Evolutionary conservation across 2,888 invertebrate species (phyloP).

Genomic region (Falcaria lacertinaria): DNA sequence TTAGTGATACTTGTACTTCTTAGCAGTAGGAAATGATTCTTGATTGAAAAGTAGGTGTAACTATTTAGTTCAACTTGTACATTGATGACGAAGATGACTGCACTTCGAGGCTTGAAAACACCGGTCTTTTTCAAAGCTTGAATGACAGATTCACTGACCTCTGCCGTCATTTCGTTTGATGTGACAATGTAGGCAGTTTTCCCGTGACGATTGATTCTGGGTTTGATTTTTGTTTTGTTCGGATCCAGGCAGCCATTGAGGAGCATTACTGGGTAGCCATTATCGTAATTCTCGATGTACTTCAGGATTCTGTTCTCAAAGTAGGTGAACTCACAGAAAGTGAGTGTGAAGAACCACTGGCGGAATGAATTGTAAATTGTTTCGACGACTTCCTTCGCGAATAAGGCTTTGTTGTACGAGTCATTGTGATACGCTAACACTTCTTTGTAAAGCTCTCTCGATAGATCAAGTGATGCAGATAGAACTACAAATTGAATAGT

Average conservation of each 20-base stretch:
- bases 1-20: slow-evolving; percentile 77
- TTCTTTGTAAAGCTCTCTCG: slow-evolving; percentile 41
- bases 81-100: slow-evolving; percentile 63
- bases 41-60: slow-evolving; percentile 59
- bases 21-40: slow-evolving; percentile 67
- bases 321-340: slow-evolving; percentile 69
- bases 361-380: slow-evolving; percentile 62
- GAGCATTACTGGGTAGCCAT: slow-evolving; percentile 63
- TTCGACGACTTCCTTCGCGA: slow-evolving; percentile 54
- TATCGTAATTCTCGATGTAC: slow-evolving; percentile 56
- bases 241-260: slow-evolving; percentile 55
- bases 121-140: slow-evolving; percentile 56
- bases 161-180: slow-evolving; percentile 45
- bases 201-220: slow-evolving; percentile 62
- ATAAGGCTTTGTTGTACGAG: slow-evolving; percentile 44
- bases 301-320: slow-evolving; percentile 68
- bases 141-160: slow-evolving; percentile 51
- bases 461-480: slow-evolving; percentile 19
- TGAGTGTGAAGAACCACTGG: slow-evolving; percentile 69
- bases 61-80: slow-evolving; percentile 42
- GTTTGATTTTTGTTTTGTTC: slow-evolving; percentile 50
- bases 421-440: slow-evolving; percentile 49
- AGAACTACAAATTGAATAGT: slow-evolving; percentile 6
- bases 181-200: slow-evolving; percentile 63
- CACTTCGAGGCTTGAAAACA: slow-evolving; percentile 62